phyloP scores from a whole-genome alignment of 2,888 invertebrate species.

The Lucinisca nassula region DNA sequence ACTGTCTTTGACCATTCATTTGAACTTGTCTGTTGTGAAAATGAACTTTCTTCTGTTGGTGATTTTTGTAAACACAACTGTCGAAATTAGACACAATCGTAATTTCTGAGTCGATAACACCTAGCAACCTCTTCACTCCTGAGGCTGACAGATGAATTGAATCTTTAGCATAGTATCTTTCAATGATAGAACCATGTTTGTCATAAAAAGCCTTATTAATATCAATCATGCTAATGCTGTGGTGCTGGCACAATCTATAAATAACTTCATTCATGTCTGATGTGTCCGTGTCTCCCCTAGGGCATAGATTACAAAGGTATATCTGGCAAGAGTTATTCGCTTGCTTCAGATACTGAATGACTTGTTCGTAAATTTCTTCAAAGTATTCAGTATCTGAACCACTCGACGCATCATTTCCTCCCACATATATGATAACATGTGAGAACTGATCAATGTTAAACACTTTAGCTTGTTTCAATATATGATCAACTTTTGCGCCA shows the following conservation, averaged over 20 bases:
- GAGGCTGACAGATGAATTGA: background rate
- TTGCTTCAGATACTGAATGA: background rate
- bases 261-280: background rate
- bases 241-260: background rate
- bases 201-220: background rate
- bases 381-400: background rate
- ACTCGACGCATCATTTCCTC: conserved; percentile 8
- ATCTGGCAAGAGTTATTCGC: background rate
- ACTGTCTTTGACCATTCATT: too few species aligned
- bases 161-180: background rate
- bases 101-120: background rate
- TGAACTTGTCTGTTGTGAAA: too few species aligned
- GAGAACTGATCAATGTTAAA: background rate
- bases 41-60: background rate
- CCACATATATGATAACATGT: background rate
- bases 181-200: background rate
- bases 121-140: background rate
- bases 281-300: background rate
- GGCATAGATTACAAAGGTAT: background rate
- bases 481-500: background rate
- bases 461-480: background rate
- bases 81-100: background rate
- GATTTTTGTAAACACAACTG: background rate
- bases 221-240: background rate
- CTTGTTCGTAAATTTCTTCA: background rate